Evolutionary conservation across 2,113 vertebrate genomes (phyloP).

Genomic region (Egretta garzetta): DNA sequence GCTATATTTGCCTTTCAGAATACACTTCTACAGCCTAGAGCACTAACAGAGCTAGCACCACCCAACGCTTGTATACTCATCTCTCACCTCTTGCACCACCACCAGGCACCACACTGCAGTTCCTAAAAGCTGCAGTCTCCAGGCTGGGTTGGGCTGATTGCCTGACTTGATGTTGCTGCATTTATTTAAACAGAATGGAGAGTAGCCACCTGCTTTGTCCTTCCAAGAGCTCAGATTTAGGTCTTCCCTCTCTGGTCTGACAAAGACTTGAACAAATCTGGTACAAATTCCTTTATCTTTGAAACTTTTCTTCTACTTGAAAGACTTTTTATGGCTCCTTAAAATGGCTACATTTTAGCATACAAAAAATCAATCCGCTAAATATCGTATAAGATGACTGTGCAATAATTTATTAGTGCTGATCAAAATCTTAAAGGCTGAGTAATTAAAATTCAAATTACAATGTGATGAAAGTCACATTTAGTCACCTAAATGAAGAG

Average conservation of each 20-base stretch:
- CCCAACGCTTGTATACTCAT: neutral
- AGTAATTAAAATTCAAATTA: constrained; percentile 68
- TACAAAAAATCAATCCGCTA: constrained; percentile 57
- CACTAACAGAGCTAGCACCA: neutral
- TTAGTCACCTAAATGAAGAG: constrained; percentile 32
- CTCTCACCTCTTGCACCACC: neutral
- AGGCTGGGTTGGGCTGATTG: neutral
- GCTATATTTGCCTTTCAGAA: neutral
- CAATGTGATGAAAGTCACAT: constrained; percentile 64
- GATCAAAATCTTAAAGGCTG: constrained; percentile 65
- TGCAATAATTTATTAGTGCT: constrained; percentile 58
- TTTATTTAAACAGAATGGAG: neutral
- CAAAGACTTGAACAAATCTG: neutral
- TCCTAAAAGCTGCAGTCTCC: neutral
- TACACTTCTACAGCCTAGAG: neutral
- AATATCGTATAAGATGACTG: constrained; percentile 41
- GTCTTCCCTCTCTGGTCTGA: neutral
- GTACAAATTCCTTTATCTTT: neutral
- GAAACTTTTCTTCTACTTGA: neutral
- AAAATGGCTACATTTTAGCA: constrained; percentile 41
- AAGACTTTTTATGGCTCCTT: constrained; percentile 37
- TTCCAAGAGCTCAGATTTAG: neutral
- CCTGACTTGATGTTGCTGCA: neutral
- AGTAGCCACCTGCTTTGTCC: neutral
- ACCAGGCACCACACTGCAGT: neutral